Conservation (phyloP, 2,113 vertebrate species). For the Dipodomys stephensi region DNA sequence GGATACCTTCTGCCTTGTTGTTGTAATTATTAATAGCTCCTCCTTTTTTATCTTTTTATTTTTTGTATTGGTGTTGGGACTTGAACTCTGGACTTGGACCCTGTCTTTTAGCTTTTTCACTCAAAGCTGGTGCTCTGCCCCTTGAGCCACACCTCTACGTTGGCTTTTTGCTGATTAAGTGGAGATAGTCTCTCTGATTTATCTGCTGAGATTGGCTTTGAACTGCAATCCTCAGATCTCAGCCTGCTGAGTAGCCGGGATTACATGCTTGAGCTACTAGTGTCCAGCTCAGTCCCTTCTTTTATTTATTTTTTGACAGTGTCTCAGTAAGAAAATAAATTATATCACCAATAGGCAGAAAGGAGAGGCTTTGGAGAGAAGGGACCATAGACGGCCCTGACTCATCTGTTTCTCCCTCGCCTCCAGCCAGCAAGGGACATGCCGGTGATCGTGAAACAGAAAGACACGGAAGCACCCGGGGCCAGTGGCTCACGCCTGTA, state of each 20-base stretch:
- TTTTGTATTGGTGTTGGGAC: background rate
- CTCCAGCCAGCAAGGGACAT: constrained; percentile 65
- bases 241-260: too few relatives aligned
- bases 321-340: background rate
- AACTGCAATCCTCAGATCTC: too few relatives aligned
- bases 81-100: too few relatives aligned
- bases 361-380: background rate
- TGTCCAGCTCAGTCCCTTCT: background rate
- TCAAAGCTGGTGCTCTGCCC: too few relatives aligned
- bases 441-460: constrained; percentile 46
- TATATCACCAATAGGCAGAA: background rate
- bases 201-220: too few relatives aligned
- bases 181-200: too few relatives aligned
- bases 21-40: background rate
- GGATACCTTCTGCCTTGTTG: background rate
- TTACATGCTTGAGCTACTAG: too few relatives aligned
- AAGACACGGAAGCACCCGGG: too few relatives aligned
- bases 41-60: background rate
- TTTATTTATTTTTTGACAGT: background rate
- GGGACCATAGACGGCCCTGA: background rate
- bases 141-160: too few relatives aligned
- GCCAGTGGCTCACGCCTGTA: too few relatives aligned
- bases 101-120: too few relatives aligned
- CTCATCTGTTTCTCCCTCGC: background rate
- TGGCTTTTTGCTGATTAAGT: too few relatives aligned